phyloP scores from a whole-genome alignment of 2,797 vertebrate genomes.

The Chaetodon trifasciatus region DNA sequence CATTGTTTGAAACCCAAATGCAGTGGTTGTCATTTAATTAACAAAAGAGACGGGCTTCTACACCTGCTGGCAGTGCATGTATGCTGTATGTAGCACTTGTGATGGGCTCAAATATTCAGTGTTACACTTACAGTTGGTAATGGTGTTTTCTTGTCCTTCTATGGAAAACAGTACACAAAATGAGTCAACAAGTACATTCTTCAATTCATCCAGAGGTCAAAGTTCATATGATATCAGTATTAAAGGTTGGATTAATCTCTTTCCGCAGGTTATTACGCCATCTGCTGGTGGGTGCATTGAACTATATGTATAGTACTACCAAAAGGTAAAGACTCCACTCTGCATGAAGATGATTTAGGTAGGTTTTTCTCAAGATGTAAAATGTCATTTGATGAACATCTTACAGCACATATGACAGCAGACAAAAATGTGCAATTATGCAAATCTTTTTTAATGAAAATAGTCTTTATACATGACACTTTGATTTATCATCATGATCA shows the following conservation, averaged over 20 bases:
- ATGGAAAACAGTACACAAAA: background rate
- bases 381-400: background rate
- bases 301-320: background rate
- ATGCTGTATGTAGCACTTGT: background rate
- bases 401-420: constrained; percentile 5
- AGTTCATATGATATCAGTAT: background rate
- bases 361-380: background rate
- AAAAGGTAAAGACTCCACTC: too few species aligned
- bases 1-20: background rate
- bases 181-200: background rate
- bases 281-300: background rate
- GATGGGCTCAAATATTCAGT: background rate
- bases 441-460: constrained; percentile 66
- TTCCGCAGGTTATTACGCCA: background rate
- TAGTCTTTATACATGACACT: constrained; percentile 33
- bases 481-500: constrained; percentile 14
- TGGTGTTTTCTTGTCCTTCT: background rate
- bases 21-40: background rate
- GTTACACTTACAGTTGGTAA: background rate
- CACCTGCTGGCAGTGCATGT: constrained; percentile 5
- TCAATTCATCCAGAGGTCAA: background rate
- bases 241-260: background rate
- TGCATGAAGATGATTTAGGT: background rate
- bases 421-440: constrained; percentile 31
- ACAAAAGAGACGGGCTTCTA: background rate